Conservation (phyloP, 2,113 vertebrate species). For the Trogon melanurus region DNA sequence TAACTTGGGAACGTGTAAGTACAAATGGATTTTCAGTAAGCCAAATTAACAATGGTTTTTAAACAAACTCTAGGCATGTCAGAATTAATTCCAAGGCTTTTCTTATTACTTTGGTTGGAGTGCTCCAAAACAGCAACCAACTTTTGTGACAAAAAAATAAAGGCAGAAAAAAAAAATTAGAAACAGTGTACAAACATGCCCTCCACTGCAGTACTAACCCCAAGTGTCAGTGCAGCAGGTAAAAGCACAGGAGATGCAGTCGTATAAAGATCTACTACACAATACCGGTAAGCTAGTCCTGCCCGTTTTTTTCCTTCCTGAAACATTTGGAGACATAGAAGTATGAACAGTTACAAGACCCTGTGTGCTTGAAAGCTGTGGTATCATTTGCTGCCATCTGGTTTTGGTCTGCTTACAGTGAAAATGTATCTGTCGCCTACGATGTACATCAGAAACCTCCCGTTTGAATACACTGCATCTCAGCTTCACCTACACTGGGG, state of each 20-base stretch:
- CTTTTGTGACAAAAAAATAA: not conserved
- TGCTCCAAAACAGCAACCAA: not conserved
- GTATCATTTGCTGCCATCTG: not conserved
- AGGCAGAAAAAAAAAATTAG: not conserved
- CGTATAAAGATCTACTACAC: not conserved
- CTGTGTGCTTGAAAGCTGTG: not conserved
- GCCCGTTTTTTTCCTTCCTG: not conserved
- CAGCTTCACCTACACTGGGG: constrained; percentile 97
- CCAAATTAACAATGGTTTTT: not conserved
- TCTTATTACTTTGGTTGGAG: not conserved
- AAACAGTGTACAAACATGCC: not conserved
- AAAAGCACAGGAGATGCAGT: not conserved
- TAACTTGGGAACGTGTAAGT: not conserved
- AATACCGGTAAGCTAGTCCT: not conserved
- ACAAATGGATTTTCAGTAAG: not conserved
- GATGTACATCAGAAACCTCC: constrained; percentile 86
- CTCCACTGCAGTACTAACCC: not conserved
- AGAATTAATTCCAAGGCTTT: not conserved
- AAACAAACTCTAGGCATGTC: not conserved
- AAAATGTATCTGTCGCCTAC: constrained; percentile 81
- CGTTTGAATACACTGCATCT: constrained; percentile 82
- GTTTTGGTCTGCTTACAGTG: constrained; percentile 75
- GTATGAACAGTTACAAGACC: not conserved
- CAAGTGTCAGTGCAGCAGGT: not conserved
- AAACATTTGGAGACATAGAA: not conserved